Evolutionary conservation across 2,113 vertebrate species (phyloP), one percentile per base, ranked within the genome.

Genomic region (Sinocyclocheilus grahami): DNA sequence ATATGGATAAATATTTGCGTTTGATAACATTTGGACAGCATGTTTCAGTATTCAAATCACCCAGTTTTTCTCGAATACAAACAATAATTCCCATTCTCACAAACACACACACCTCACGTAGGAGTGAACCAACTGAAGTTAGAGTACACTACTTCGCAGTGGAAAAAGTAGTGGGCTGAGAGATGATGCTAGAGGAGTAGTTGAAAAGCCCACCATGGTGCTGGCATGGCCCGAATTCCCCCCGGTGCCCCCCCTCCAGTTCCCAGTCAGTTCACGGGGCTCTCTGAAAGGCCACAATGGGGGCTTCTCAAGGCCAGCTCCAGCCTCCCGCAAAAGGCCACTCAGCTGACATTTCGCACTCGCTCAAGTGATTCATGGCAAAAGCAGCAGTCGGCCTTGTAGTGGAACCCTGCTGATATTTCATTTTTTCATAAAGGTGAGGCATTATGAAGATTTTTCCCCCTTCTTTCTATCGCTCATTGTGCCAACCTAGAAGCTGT

Each of bases 261-360:
- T 77, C 74, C 75, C 67, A 78, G 88, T 89, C 88, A 86, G 84
- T 89, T 82, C 71, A 55, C 51, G 20, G 69, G 39, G 69, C 37
- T 87, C 78, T 78, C 83, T 87, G 80, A 88, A 85, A 85, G 81
- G 75, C 85, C 65, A 85, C 71, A 20, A 75, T 78, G 75, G 87
- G 77, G 74, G 75, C 85, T 67, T 83, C 80, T 48, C 71, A 53
- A 71, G 53, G 86, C 78, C 72, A 72, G 85, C 78, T 51, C 82
- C 24, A 69, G 81, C 85, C 60, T 69, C 16, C 76, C 69, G 39
- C 82, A 81, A 91, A 91, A 91, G 90, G 90, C 85, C 89, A 90
- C 78, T 86, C 69, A 39, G 84, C 69, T 91, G 90, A 88, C 90
- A 91, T 91, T 91, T 91, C 63, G 37, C 83, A 85, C 78, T 69